A percentile compares a stretch with the other conserved stretches of the same genome.
Evolutionary conservation across 2,797 vertebrate species (phyloP).

Genomic region (Paedocypris micromegethes): DNA sequence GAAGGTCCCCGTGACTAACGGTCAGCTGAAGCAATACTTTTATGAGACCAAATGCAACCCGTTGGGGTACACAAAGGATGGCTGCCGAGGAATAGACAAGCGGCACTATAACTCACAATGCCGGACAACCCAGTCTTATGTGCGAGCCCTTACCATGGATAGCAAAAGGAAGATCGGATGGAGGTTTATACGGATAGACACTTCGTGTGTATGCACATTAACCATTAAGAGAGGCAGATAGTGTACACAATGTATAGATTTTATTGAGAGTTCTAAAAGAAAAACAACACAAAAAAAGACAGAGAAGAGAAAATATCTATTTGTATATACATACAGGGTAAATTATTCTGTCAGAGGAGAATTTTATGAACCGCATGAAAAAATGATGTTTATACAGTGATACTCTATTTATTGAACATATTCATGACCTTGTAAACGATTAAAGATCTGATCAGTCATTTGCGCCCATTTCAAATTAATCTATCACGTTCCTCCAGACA

Average conservation of each 20-base stretch:
- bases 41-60: conserved; percentile 99
- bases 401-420: conserved; percentile 99
- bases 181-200: conserved; percentile 99
- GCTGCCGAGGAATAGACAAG: conserved; percentile 99
- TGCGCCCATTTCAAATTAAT: conserved; percentile 94
- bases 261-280: conserved; percentile 92
- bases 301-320: conserved; percentile 97
- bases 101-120: conserved; percentile 99
- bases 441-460: conserved; percentile 86
- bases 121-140: conserved; percentile 99
- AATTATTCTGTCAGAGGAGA: conserved; percentile 99
- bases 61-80: conserved; percentile 97
- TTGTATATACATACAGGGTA: conserved; percentile 99
- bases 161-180: conserved; percentile 98
- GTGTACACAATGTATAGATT: conserved; percentile 97
- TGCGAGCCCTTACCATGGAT: conserved; percentile 99
- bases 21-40: conserved; percentile 99
- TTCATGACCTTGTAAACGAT: conserved; percentile 98
- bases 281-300: conserved; percentile 64
- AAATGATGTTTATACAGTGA: conserved; percentile 99
- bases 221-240: conserved; percentile 99
- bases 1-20: conserved; percentile 95
- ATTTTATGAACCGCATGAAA: conserved; percentile 99
- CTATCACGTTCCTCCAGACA: conserved; percentile 95
- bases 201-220: conserved; percentile 99